Conservation (phyloP, 2,113 vertebrate species). For the Rissa tridactyla region DNA sequence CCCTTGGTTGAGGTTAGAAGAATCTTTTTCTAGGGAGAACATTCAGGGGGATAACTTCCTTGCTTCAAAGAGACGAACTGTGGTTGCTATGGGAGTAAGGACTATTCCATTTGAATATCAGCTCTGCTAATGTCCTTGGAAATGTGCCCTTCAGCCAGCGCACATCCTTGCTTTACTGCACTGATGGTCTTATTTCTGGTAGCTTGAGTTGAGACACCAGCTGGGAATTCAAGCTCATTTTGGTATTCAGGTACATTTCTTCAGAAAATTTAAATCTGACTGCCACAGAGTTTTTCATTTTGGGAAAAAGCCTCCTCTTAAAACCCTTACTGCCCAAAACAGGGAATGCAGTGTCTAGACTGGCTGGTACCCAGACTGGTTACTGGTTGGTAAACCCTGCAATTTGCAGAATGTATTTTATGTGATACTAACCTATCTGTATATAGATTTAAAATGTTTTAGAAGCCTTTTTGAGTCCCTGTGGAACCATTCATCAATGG, state of each 20-base stretch:
- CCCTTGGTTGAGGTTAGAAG: not conserved
- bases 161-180: not conserved
- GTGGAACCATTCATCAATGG: not conserved
- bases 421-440: not conserved
- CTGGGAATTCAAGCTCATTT: slow-evolving; percentile 15
- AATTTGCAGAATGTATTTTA: not conserved
- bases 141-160: not conserved
- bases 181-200: not conserved
- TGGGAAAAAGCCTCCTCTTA: not conserved
- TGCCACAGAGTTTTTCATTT: not conserved
- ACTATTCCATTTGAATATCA: not conserved
- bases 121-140: not conserved
- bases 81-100: not conserved
- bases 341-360: not conserved
- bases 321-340: not conserved
- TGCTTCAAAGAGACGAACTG: not conserved
- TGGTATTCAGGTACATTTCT: not conserved
- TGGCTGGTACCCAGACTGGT: not conserved
- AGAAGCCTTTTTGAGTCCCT: not conserved
- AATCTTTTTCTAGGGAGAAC: not conserved
- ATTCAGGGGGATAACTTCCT: not conserved
- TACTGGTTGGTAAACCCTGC: not conserved
- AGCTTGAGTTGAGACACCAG: not conserved
- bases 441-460: not conserved
- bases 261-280: not conserved